Evolutionary conservation across 2,113 vertebrate genomes (phyloP).

Genomic region (Nothobranchius kuhntae): DNA sequence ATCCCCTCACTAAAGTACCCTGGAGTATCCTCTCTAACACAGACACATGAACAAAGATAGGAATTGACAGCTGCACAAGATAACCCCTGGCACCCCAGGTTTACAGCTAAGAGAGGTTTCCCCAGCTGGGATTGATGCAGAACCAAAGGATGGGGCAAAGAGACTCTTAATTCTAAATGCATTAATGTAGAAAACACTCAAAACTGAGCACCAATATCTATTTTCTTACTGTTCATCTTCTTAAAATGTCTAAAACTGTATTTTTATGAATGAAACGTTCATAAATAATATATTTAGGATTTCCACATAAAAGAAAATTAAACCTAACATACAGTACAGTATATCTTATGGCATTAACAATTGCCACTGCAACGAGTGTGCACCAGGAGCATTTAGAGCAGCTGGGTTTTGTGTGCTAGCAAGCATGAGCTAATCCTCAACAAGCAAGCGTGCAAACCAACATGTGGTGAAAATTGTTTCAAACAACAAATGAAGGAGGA

Average conservation of each 20-base stretch:
- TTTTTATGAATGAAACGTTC: too few species aligned
- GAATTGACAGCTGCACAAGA: conserved; percentile 43
- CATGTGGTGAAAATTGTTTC: background rate
- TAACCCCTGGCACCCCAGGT: conserved; percentile 32
- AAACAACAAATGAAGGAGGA: background rate
- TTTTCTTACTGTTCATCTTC: too few species aligned
- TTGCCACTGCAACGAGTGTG: too few species aligned
- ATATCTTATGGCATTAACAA: too few species aligned
- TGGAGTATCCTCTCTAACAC: conserved; percentile 55
- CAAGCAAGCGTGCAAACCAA: background rate
- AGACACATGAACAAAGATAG: conserved; percentile 46
- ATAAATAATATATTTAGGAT: too few species aligned
- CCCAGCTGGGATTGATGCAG: conserved; percentile 22
- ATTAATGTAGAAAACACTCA: too few species aligned
- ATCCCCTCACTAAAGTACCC: conserved; percentile 64
- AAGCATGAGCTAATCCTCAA: conserved; percentile 2
- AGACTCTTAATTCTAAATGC: background rate
- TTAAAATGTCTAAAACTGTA: too few species aligned
- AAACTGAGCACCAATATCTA: too few species aligned
- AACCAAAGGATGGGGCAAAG: conserved; percentile 4
- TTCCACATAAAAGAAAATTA: too few species aligned
- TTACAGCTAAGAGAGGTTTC: conserved; percentile 32
- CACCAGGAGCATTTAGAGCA: background rate
- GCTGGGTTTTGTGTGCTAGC: background rate
- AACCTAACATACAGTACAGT: too few species aligned